Base-by-base conservation (phyloP, 2,888 invertebrate species). In the Rhabditophanes sp. region DNA sequence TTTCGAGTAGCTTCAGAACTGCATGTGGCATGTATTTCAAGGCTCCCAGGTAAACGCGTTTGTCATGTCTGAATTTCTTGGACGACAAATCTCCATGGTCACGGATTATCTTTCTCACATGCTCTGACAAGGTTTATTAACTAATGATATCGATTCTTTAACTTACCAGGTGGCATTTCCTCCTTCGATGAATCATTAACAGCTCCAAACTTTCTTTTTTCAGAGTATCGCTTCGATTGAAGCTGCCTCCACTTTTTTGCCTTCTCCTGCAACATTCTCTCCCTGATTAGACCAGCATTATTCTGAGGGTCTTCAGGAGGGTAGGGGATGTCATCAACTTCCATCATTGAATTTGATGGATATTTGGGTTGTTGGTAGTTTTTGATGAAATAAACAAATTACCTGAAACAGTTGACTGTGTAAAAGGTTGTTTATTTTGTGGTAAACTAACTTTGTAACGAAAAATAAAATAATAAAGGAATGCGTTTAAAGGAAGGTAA, bases 51-150 rank as follows among this genome's bases (percentile, higher is more conserved):
- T 96, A 96, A 14, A 96, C 96, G 46, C 96, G 75, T 67, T 96
- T 96, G 68, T 96, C 96, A 65, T 99, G 93, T 33, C 93, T 75
- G 68, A 88, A 99, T 70, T 99, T 96, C 29, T 93, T 75, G 61
- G 87, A 90, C 23, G 88, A 90, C 96, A 99, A 96, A 66, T 96
- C 96, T 21, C 96, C 96, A 69, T 99, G 96, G 69, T 96, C 96
- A 35, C 93, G 75, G 47, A 96, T 90, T 60, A 99, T 96, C 70
- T 99, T 99, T 16, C 96, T 75, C 41, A 96, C 85, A 69, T 96
- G 93, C 66, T 96, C 96, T 0, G 38, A 23, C 50, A 44, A 15
- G 9, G 4, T 22, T 9, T 25, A 9, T 15, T 11, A 11, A 11
- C 17, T 2, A 12, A 21, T 27, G 12, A 3, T n/a, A 15, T 19